Base-by-base conservation (phyloP, 2,888 invertebrate genomes). In the Tanytarsus gracilentus region DNA sequence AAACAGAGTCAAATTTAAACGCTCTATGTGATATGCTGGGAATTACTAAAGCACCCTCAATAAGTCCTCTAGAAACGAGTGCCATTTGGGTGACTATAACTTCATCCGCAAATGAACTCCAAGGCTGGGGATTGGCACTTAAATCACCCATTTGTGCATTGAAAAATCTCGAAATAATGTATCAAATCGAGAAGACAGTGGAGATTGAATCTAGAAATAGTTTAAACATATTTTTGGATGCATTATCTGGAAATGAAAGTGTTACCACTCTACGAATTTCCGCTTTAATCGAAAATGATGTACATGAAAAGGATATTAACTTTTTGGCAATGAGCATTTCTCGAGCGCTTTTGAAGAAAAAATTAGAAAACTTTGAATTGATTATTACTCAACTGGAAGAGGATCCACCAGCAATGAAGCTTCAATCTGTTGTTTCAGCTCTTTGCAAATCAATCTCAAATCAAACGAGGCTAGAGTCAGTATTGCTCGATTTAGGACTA, bases 381-480 rank as follows among this genome's bases (percentile, higher is more conserved):
- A 76, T 76, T 56, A 74, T 79, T 65, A 78, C 78, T 0, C 74
- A 78, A 52, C 67, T 79, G 44, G 78, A 79, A 66, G 78, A 79
- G 65, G 76, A 77, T 59, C 76, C 77, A 11, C 78, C 70, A 52
- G 65, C 68, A 65, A 69, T 66, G 64, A 75, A 77, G 64, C 69
- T 79, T 63, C 78, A 79, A 67, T 73, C 77, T 61, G 74, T 79
- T 60, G 77, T 79, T 26, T 75, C 76, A 63, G 76, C 77, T n/a
- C 68, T 79, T 61, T 78, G 77, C 63, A 64, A 68, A 53, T 64
- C 68, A 3, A 67, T 69, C 50, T 67, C 69, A 6, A 64, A 66
- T 1, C 69, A 69, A 55, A 63, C 69, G 11, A 71, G 73, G 62
- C 69, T 78, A 52, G 74, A 72, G 62, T 77, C 77, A 63, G 67